Conservation (phyloP, 2,888 invertebrate species). For the Aphodius sticticus region DNA sequence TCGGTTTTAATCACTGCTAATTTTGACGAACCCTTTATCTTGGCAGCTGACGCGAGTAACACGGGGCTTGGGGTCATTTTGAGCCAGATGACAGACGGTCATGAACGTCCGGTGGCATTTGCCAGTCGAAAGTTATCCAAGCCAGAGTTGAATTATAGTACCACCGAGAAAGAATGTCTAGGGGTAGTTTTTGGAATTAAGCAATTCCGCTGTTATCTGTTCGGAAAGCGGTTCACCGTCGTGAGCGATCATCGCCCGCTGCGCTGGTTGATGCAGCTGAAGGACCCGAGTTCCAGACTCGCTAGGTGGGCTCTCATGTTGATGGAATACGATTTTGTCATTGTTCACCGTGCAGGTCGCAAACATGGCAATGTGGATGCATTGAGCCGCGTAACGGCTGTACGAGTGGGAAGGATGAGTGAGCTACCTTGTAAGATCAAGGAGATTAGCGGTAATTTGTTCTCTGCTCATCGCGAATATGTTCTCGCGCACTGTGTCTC, state of each 20-base stretch:
- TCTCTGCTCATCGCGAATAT: too few species aligned
- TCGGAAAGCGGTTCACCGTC: slow-evolving; percentile 42
- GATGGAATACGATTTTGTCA: slow-evolving; percentile 15
- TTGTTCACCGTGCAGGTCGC: not conserved
- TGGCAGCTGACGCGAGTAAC: slow-evolving; percentile 27
- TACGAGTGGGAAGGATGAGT: too few species aligned
- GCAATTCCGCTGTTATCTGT: slow-evolving; percentile 44
- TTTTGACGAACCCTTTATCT: slow-evolving; percentile 25
- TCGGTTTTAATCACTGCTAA: not conserved
- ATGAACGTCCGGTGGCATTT: slow-evolving; percentile 31
- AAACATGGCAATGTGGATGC: slow-evolving; percentile 4
- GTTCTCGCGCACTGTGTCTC: too few species aligned
- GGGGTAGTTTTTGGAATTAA: slow-evolving; percentile 43
- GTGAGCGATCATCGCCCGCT: slow-evolving; percentile 45
- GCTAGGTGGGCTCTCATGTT: slow-evolving; percentile 38
- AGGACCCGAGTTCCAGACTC: slow-evolving; percentile 40
- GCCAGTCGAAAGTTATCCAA: slow-evolving; percentile 41
- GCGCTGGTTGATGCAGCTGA: slow-evolving; percentile 37
- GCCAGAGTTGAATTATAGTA: slow-evolving; percentile 40
- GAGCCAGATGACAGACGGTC: not conserved
- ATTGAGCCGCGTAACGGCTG: too few species aligned
- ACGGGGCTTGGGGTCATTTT: slow-evolving; percentile 32
- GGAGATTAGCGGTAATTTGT: too few species aligned
- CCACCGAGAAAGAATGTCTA: slow-evolving; percentile 44
- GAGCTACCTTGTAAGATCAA: too few species aligned